Conservation (phyloP, 2,113 vertebrate species). For the Phyllostomus discolor region DNA sequence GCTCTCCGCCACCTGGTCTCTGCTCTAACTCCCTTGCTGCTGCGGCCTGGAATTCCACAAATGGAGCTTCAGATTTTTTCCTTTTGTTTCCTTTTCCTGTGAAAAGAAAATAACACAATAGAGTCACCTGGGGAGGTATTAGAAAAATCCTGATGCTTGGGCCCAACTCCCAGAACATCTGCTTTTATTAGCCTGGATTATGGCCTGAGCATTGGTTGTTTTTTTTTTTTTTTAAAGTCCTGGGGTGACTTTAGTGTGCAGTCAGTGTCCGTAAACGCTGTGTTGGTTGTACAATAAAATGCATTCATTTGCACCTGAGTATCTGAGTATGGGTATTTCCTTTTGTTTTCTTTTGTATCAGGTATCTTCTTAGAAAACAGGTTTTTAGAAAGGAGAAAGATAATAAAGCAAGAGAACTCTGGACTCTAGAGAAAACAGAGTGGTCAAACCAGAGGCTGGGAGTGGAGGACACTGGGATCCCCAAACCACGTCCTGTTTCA, state of each 20-base stretch:
- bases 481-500: neutral
- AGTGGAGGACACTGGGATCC: neutral
- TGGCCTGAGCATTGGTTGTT: neutral
- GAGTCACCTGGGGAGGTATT: neutral
- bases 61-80: neutral
- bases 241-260: neutral
- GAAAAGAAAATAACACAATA: neutral
- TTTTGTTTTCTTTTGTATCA: neutral
- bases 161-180: neutral
- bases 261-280: neutral
- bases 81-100: neutral
- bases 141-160: neutral
- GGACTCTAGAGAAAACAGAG: neutral
- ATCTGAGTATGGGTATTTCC: neutral
- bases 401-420: neutral
- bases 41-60: constrained; percentile 2
- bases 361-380: neutral
- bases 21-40: neutral
- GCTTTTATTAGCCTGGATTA: neutral
- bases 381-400: neutral
- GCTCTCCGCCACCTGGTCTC: neutral
- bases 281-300: neutral
- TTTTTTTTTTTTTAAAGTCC: neutral
- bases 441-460: neutral
- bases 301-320: neutral